Evolutionary conservation across 2,113 vertebrate genomes (phyloP).

Genomic region (Maccullochella peelii): DNA sequence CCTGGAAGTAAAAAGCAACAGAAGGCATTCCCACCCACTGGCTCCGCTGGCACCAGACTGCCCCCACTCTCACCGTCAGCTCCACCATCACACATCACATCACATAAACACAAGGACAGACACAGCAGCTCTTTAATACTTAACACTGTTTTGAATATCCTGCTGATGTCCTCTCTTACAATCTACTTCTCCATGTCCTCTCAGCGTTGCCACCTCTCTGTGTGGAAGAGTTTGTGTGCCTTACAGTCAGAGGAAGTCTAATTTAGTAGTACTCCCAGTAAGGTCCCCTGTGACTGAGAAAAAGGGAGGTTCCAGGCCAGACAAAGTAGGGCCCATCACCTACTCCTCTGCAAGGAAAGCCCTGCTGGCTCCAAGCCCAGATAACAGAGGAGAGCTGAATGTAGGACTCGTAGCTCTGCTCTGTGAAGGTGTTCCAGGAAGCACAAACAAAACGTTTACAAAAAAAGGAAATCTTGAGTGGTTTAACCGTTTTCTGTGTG

Average conservation of each 20-base stretch:
- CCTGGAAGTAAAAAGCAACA: constrained; percentile 84
- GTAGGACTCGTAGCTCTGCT: constrained; percentile 37
- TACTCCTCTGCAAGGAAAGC: constrained; percentile 65
- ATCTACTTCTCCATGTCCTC: constrained; percentile 14
- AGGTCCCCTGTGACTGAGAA: constrained; percentile 37
- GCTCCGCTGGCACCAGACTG: constrained; percentile 61
- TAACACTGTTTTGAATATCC: constrained; percentile 48
- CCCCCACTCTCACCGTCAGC: constrained; percentile 55
- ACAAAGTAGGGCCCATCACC: constrained; percentile 63
- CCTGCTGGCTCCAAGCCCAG: constrained; percentile 71
- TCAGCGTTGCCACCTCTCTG: constrained; percentile 17
- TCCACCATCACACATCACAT: constrained; percentile 48
- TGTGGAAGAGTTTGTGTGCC: constrained; percentile 23
- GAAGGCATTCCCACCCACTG: constrained; percentile 79
- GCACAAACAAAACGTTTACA: constrained; percentile 28
- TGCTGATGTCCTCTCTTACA: constrained; percentile 11
- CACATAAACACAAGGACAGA: constrained; percentile 28
- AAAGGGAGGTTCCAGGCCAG: constrained; percentile 61
- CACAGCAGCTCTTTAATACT: constrained; percentile 44
- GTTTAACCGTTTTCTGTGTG: constrained; percentile 18
- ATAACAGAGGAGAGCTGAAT: constrained; percentile 46
- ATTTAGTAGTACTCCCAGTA: constrained; percentile 42
- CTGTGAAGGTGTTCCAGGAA: constrained; percentile 70
- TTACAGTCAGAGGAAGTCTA: constrained; percentile 30
- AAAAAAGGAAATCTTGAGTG: constrained; percentile 17